Conservation (phyloP, 1,140 invertebrate genomes). For the Propsilocerus akamusi region DNA sequence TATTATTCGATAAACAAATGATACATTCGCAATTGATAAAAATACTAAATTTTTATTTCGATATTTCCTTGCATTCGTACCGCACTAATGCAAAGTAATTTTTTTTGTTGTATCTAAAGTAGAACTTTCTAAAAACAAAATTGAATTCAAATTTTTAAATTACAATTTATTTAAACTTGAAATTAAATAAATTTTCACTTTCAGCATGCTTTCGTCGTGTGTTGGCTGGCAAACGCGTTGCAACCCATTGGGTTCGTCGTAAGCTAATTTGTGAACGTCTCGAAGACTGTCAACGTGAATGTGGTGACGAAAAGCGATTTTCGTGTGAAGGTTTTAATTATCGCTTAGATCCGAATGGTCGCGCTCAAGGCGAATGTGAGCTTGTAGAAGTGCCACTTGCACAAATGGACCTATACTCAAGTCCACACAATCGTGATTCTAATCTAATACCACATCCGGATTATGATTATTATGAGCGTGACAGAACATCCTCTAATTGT, state of each 20-base stretch:
- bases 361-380: slow-evolving; percentile 49
- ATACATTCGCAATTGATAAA: too few relatives aligned
- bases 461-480: slow-evolving; percentile 57
- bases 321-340: slow-evolving; percentile 68
- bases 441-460: slow-evolving; percentile 35
- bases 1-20: too few relatives aligned
- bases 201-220: slow-evolving; percentile 55
- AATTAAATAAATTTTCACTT: slow-evolving; percentile 2
- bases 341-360: slow-evolving; percentile 37
- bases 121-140: too few relatives aligned
- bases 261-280: slow-evolving; percentile 45
- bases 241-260: slow-evolving; percentile 39
- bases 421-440: slow-evolving; percentile 16
- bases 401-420: slow-evolving; percentile 35
- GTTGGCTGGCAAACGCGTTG: slow-evolving; percentile 43
- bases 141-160: too few relatives aligned
- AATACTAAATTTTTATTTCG: too few relatives aligned
- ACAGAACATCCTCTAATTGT: slow-evolving; percentile 29
- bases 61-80: too few relatives aligned
- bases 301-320: slow-evolving; percentile 50
- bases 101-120: too few relatives aligned
- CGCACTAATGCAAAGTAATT: too few relatives aligned
- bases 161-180: too few relatives aligned
- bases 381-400: slow-evolving; percentile 44
- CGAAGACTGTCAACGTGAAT: slow-evolving; percentile 52